Conservation (phyloP, 2,888 invertebrate genomes). For the Meta bourneti region DNA sequence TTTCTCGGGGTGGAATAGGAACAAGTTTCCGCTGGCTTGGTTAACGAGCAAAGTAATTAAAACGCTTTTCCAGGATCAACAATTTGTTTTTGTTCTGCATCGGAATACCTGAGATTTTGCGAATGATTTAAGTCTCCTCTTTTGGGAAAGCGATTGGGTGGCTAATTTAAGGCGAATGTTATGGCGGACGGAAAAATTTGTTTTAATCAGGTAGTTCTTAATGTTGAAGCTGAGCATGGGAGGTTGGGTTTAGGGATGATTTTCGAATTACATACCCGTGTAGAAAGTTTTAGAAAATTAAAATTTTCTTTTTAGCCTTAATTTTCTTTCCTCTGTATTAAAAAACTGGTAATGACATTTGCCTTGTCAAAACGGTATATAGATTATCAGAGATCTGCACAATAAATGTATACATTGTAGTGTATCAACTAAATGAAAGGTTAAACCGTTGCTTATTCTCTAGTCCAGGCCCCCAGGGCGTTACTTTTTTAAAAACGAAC, state of each 20-base stretch:
- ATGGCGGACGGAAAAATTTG: background rate
- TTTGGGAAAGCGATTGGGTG: background rate
- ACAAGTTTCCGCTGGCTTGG: conserved; percentile 1
- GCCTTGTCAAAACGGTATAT: no score
- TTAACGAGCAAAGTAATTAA: conserved; percentile 42
- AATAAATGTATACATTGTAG: no score
- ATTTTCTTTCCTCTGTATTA: no score
- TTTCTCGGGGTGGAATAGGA: background rate
- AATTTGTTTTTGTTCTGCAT: conserved; percentile 5
- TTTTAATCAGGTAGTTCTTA: background rate
- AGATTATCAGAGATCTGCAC: no score
- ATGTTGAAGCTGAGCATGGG: background rate
- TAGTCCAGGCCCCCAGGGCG: no score
- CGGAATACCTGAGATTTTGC: background rate
- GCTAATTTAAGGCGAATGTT: background rate
- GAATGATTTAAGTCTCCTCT: background rate
- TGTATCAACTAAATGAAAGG: no score
- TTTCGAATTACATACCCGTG: no score
- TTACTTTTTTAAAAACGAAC: no score
- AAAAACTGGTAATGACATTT: no score
- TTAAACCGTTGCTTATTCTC: no score
- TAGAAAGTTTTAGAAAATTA: no score
- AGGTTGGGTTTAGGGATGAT: background rate
- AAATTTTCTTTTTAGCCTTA: no score
- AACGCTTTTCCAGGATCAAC: background rate